Percentiles rank a stretch among this genome's conserved stretches.
These are phyloP conservation scores for Bilobella aurantiaca DNA, from an alignment of 1,140 invertebrate species.

Conservation along the genomic window DNA sequence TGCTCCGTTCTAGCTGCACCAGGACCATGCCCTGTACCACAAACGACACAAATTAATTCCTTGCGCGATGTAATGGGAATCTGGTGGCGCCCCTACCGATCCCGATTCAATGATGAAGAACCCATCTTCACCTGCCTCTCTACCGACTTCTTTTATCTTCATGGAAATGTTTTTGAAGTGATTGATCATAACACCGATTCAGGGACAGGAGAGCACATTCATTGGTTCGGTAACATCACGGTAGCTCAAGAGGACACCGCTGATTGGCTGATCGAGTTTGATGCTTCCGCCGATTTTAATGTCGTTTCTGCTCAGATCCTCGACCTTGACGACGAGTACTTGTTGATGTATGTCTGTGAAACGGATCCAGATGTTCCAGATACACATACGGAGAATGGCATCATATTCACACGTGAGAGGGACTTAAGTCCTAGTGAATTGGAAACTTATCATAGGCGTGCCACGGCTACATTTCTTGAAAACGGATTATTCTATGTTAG, in stretches of 20 bases:
- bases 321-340: neutral
- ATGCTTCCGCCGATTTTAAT: neutral
- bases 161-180: neutral
- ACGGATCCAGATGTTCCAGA: neutral
- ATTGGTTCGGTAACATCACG: neutral
- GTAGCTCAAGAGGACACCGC: neutral
- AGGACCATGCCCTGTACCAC: neutral
- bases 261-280: neutral
- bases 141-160: neutral
- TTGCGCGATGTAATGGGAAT: neutral
- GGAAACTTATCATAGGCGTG: neutral
- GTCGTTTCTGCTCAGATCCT: neutral
- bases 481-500: neutral
- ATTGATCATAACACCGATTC: neutral
- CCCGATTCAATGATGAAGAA: neutral
- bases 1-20: neutral
- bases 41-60: neutral
- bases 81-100: neutral
- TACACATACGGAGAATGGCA: neutral
- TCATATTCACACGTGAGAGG: neutral
- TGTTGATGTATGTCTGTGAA: neutral
- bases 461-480: neutral
- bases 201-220: neutral
- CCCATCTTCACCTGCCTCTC: neutral
- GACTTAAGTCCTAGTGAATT: neutral